Base-by-base conservation (phyloP, 2,888 invertebrate genomes). In the Eretmocerus hayati region DNA sequence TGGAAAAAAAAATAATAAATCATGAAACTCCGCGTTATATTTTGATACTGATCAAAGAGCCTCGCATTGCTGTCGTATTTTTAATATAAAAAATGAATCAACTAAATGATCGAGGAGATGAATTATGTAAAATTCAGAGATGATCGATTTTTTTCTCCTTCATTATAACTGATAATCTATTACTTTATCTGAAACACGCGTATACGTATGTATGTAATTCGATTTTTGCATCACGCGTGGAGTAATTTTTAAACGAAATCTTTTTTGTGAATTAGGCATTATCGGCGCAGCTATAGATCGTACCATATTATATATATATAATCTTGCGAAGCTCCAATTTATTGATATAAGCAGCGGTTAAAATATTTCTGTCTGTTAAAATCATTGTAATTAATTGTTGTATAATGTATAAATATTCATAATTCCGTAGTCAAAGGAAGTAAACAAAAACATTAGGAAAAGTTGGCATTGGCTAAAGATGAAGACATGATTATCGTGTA, bases 41-140 rank as follows among this genome's bases (percentile, higher is more conserved):
- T 52, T 52, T 49, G 36, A 52, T 52, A 46, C 43, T 23, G 41
- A n/a, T n/a, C n/a, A 49, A 40, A 49, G 46, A 46, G 46, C 49
- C 52, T 52, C 49, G 46, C 45, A 45, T 45, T 26, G 42, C 48
- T 41, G 38, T 44, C 43, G 30, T 52, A 52, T 46, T 50, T 52
- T 52, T 49, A 46, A 37, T 13, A 37, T 20, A 37, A 16, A 37
- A 18, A 37, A 19, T 3, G 8, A 13, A 37, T 37, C 43, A 45
- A 46, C 31, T 19, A 35, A 42, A 20, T 19, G 9, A 20, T 20
- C 9, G 19, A 15, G 18, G 9, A 36, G 9, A 36, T 20, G 36
- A 18, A 36, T 26, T 26, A 26, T n/a, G 30, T 19, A 38, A 26
- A 30, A 52, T 38, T 37, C 38, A 23, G 38, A 26, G 43, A 16